A percentile compares a stretch with the other conserved stretches of the same genome.
Conservation (phyloP, 2,888 invertebrate genomes). For the Caenorhabditis sp. region DNA sequence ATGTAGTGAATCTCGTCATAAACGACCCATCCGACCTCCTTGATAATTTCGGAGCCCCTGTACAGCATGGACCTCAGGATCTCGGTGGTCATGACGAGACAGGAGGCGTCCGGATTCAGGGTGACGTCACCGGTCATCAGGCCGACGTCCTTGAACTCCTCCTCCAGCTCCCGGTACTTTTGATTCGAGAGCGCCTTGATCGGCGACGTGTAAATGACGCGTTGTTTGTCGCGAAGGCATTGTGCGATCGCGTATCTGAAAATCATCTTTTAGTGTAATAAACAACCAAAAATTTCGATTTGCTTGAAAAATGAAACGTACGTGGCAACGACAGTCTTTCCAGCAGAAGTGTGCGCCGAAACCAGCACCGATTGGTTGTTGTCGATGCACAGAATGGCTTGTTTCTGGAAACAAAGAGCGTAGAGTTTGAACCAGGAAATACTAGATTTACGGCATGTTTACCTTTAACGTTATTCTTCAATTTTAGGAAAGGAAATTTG, state of each 20-base stretch:
- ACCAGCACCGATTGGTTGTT: constrained; percentile 98
- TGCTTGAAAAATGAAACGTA: constrained; percentile 81
- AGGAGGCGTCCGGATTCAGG: constrained; percentile 96
- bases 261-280: too few relatives aligned
- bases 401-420: constrained; percentile 86
- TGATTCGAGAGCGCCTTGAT: constrained; percentile 99
- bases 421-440: too few relatives aligned
- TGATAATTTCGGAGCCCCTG: constrained; percentile 96
- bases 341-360: constrained; percentile 98
- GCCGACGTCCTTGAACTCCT: constrained; percentile 89
- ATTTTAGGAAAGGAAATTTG: too few relatives aligned
- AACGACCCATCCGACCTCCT: constrained; percentile 99
- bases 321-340: constrained; percentile 97
- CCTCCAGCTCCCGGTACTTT: constrained; percentile 96
- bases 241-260: constrained; percentile 93
- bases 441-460: too few relatives aligned
- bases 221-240: constrained; percentile 92
- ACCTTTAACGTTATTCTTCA: not conserved
- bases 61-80: constrained; percentile 98
- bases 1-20: constrained; percentile 99
- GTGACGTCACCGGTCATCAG: constrained; percentile 97
- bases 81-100: constrained; percentile 99
- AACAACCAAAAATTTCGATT: not conserved
- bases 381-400: constrained; percentile 86
- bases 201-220: constrained; percentile 99